These are phyloP conservation scores for Siniperca undulata DNA, from an alignment of 2,797 vertebrate genomes.

Conservation along the genomic window DNA sequence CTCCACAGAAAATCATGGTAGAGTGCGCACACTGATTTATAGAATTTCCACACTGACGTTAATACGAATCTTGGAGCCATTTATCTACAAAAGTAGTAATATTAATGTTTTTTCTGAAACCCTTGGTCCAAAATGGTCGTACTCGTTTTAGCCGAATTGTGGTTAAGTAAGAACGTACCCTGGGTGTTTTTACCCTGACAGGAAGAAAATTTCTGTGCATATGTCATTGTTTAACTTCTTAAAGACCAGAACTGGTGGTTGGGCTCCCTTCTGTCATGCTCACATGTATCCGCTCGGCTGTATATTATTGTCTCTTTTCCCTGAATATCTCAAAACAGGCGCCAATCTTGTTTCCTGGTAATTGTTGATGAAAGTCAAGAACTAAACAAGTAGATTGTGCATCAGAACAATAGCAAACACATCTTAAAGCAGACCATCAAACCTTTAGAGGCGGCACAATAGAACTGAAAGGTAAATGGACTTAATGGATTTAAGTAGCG, in stretches of 20 bases:
- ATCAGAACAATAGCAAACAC: neutral
- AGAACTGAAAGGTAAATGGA: neutral
- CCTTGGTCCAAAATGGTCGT: neutral
- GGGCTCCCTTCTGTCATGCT: neutral
- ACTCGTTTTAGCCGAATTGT: neutral
- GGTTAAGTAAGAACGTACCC: neutral
- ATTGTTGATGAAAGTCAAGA: conserved; percentile 1
- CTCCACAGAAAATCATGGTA: too few relatives aligned
- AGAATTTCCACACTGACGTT: neutral
- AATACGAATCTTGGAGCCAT: neutral
- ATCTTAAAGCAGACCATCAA: conserved; percentile 9
- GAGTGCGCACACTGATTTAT: too few relatives aligned
- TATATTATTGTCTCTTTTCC: neutral
- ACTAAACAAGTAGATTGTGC: neutral
- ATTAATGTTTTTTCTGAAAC: neutral
- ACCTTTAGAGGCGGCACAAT: neutral
- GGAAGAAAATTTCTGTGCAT: neutral
- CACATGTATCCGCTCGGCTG: neutral
- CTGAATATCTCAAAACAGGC: neutral
- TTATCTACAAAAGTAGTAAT: neutral
- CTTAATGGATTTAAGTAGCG: too few relatives aligned
- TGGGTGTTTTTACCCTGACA: neutral
- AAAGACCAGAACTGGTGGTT: neutral
- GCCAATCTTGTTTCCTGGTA: neutral
- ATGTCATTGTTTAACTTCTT: neutral